Evolutionary conservation across 2,888 invertebrate genomes (phyloP).

Genomic region (Agrotis puta): DNA sequence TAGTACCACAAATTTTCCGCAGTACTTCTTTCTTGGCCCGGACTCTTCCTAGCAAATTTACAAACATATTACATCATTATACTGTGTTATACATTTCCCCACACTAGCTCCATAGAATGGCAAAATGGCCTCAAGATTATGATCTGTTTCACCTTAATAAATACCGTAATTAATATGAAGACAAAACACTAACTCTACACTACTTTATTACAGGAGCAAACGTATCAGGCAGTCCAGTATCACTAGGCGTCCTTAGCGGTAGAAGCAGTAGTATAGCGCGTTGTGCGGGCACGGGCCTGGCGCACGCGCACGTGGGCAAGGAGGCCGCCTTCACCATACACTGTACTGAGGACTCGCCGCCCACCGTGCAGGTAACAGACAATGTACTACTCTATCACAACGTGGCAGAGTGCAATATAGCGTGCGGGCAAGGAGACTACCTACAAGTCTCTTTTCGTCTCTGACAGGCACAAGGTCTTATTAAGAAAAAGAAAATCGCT

Average conservation of each 20-base stretch:
- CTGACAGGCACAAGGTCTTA: neutral
- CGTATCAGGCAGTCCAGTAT: conserved; percentile 92
- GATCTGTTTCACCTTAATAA: too few species aligned
- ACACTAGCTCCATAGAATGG: too few species aligned
- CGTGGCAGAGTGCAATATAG: conserved; percentile 75
- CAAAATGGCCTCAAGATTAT: too few species aligned
- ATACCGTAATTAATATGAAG: too few species aligned
- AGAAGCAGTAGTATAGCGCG: conserved; percentile 87
- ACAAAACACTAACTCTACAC: neutral
- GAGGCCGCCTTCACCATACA: conserved; percentile 93
- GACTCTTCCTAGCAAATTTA: too few species aligned
- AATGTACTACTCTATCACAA: too few species aligned
- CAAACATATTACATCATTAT: too few species aligned
- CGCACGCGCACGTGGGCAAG: conserved; percentile 93
- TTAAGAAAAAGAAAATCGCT: neutral
- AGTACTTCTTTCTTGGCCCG: too few species aligned
- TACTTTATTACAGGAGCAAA: conserved; percentile 76
- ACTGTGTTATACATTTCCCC: too few species aligned
- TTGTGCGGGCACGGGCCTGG: conserved; percentile 93
- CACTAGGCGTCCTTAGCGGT: conserved; percentile 86
- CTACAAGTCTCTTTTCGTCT: conserved; percentile 81
- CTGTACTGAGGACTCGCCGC: conserved; percentile 89
- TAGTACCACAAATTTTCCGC: too few species aligned
- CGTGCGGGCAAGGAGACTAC: conserved; percentile 93
- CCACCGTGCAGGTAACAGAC: conserved; percentile 92